phyloP scores from a whole-genome alignment of 2,113 vertebrate species.

The rat (Rattus norvegicus) region GRCr8 NC_086034.1:79919501-79920000 shows the following conservation, averaged over 20 bases:
- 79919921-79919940: neutral
- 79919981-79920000: neutral
- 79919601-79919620: neutral
- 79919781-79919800: neutral
- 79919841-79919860: neutral
- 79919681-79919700: neutral
- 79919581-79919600: neutral
- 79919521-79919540: neutral
- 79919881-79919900: neutral
- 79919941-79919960: neutral
- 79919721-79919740: neutral
- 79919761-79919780: neutral
- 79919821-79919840: neutral
- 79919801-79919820: neutral
- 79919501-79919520: neutral
- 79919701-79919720: neutral
- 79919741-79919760: neutral
- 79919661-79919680: neutral
- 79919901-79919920: neutral
- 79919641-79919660: neutral
- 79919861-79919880: neutral
- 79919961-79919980: neutral
- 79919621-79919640: neutral
- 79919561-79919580: neutral
- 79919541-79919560: neutral